These are phyloP conservation scores for Caracal caracal DNA, from an alignment of 2,113 vertebrate genomes.

Conservation along the genomic window DNA sequence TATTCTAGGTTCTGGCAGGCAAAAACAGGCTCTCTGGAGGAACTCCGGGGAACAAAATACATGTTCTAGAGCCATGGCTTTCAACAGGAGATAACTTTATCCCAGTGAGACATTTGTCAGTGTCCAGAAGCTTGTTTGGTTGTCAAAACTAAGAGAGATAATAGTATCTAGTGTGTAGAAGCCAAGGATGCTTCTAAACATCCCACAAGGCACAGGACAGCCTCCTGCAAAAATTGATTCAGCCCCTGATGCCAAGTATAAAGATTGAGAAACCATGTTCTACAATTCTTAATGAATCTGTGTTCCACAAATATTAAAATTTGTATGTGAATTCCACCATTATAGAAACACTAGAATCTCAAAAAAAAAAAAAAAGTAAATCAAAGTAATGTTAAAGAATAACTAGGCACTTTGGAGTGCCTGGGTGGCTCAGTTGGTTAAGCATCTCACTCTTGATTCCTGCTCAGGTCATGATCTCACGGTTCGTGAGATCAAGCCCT, in stretches of 20 bases:
- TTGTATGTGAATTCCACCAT: not conserved
- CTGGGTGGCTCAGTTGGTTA: too few relatives aligned
- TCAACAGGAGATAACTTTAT: not conserved
- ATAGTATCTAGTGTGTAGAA: not conserved
- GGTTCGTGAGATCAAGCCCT: too few relatives aligned
- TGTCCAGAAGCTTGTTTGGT: not conserved
- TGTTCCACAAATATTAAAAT: not conserved
- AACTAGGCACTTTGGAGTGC: not conserved
- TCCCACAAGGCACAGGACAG: not conserved
- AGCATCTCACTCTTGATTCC: too few relatives aligned
- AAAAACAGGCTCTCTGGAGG: not conserved
- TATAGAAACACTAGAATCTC: not conserved
- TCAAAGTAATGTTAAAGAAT: not conserved
- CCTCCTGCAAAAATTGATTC: not conserved
- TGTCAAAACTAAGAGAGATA: not conserved
- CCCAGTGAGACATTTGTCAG: not conserved
- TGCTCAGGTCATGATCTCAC: too few relatives aligned
- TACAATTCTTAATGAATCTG: not conserved
- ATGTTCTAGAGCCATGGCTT: not conserved
- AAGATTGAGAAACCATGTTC: not conserved
- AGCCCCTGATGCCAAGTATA: not conserved
- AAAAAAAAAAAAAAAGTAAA: not conserved
- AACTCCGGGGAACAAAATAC: not conserved
- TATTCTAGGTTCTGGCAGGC: not conserved
- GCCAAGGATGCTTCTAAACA: not conserved